Percentiles rank a stretch among this genome's conserved stretches.
These are phyloP conservation scores for Lepidurus couesii DNA, from an alignment of 1,140 invertebrate species.

Conservation along the genomic window DNA sequence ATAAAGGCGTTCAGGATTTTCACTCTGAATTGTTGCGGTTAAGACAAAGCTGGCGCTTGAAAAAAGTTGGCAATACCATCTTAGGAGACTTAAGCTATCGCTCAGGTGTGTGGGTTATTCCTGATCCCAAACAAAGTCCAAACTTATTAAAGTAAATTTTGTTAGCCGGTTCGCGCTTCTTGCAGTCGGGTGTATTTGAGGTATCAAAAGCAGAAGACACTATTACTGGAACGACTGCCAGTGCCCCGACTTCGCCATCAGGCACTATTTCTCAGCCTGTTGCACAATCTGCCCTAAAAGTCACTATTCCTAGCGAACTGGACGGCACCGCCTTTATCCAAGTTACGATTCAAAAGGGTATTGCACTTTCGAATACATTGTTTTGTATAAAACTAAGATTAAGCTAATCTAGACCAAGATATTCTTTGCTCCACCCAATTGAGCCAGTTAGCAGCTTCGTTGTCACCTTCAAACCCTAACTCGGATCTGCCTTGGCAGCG, in stretches of 20 bases:
- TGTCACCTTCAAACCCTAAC: constrained; percentile 49
- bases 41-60: constrained; percentile 88
- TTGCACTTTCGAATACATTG: constrained; percentile 24
- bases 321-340: constrained; percentile 94
- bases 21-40: constrained; percentile 85
- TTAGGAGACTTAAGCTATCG: constrained; percentile 93
- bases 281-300: constrained; percentile 72
- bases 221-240: constrained; percentile 38
- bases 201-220: constrained; percentile 84
- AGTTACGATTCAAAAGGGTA: constrained; percentile 85
- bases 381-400: constrained; percentile 14
- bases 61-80: constrained; percentile 89
- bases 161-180: constrained; percentile 74
- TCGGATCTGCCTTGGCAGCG: constrained; percentile 87
- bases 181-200: constrained; percentile 91
- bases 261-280: constrained; percentile 44
- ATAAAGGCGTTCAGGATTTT: constrained; percentile 65
- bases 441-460: constrained; percentile 45
- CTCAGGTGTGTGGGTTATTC: constrained; percentile 48
- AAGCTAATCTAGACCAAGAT: constrained; percentile 44
- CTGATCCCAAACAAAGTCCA: background rate
- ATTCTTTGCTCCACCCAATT: constrained; percentile 46
- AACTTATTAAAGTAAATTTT: background rate
- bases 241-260: background rate
- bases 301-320: constrained; percentile 85